Evolutionary conservation across 2,797 vertebrate genomes (phyloP), one percentile per base, ranked within the genome.

Genomic region (Chrysolophus pictus): DNA sequence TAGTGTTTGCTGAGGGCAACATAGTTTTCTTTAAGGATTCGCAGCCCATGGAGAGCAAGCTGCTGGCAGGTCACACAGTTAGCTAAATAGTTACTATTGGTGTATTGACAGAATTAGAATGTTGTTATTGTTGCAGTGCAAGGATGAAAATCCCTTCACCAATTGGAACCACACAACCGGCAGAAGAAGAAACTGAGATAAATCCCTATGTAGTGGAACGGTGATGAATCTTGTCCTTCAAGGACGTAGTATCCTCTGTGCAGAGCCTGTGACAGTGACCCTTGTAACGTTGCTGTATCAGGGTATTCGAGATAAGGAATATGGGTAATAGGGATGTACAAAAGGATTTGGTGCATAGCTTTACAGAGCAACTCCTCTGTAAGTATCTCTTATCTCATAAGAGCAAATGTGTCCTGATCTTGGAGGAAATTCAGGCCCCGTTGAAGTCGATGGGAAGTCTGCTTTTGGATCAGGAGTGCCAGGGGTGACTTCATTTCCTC

Each of bases 1-100:
- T 5, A 24, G 13, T 60, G 47, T 86, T 78, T 62, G 59, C 87
- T 73, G 93, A 75, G 80, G 72, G 67, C 60, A 64, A 53, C 65
- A 10, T 0, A 63, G 51, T 59, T 86, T 90, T 58, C 37, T 72
- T 26, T n/a, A 39, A 47, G 41, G 67, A 41, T 75, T 81, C 24
- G 3, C 44, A 79, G 60, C 41, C 64, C 6, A 3, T 8, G 41
- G 67, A 70, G 47, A 73, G 47, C 47, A 62, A 60, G 73, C 47
- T 90, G 63, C 86, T 90, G 87, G 41, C 42, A 47, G 70, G 39
- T 58, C 46, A 11, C 2, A 4, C 4, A 41, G 33, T 69, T 84
- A 78, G 51, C 83, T 92, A 69, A 91, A 84, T 82, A 91, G 85
- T 95, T 88, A 72, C 90, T 88, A 14, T 92, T 91, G 89, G 93